Evolutionary conservation across 2,888 invertebrate species (phyloP).

Genomic region (Pteria penguin): DNA sequence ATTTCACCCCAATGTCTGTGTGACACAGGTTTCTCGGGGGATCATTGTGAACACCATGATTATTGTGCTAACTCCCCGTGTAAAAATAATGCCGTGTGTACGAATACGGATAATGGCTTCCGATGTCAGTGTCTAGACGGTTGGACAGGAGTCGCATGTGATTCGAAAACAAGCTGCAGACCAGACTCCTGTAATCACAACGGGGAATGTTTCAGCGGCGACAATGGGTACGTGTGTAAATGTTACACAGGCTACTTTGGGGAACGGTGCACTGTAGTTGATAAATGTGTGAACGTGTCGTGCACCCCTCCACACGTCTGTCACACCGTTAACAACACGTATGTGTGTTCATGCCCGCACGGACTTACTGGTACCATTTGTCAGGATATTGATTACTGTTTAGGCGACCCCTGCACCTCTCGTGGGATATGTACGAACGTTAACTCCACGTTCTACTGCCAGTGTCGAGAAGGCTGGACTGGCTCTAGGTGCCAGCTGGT

Average conservation of each 20-base stretch:
- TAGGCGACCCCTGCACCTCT: background rate
- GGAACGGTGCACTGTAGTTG: background rate
- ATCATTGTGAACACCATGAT: constrained; percentile 12
- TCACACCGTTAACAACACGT: background rate
- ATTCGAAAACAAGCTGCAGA: background rate
- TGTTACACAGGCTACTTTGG: constrained; percentile 6
- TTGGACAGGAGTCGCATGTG: constrained; percentile 4
- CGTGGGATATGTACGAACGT: background rate
- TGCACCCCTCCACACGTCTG: background rate
- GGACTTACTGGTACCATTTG: background rate
- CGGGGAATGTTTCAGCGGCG: constrained; percentile 12
- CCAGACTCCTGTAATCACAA: constrained; percentile 9
- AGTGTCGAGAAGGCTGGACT: background rate
- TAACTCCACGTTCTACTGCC: background rate
- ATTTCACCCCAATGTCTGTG: constrained; percentile 7
- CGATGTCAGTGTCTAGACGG: constrained; percentile 11
- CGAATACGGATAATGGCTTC: background rate
- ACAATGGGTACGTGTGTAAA: background rate
- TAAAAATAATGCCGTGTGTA: constrained; percentile 20
- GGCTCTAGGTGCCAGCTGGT: background rate
- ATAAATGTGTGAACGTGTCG: background rate
- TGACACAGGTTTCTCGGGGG: constrained; percentile 14
- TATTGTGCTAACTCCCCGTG: constrained; percentile 19
- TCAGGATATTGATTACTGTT: constrained; percentile 1
- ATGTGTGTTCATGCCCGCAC: constrained; percentile 2